Percentiles rank a stretch among this genome's conserved stretches.
These are phyloP conservation scores for Danaus chrysippus DNA, from an alignment of 2,888 invertebrate genomes.

Conservation along the genomic window DNA sequence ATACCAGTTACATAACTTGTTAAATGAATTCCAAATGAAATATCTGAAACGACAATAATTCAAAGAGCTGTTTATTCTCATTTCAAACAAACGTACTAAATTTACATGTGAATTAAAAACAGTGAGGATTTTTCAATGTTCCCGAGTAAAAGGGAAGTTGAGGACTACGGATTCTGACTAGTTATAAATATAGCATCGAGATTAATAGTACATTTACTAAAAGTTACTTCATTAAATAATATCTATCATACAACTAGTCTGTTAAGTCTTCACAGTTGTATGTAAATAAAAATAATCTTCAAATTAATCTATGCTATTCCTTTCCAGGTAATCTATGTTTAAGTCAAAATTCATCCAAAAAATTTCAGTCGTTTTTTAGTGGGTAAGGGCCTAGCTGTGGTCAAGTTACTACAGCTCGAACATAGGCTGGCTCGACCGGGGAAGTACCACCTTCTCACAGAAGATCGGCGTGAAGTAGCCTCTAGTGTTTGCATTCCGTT, in stretches of 20 bases:
- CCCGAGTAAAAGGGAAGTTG: slow-evolving; percentile 35
- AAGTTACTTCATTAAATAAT: neutral
- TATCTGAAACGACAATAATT: slow-evolving; percentile 34
- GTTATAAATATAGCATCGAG: slow-evolving; percentile 18
- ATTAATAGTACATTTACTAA: slow-evolving; percentile 11
- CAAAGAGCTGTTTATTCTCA: slow-evolving; percentile 37
- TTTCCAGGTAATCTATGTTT: too few relatives aligned
- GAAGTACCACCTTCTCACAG: too few relatives aligned
- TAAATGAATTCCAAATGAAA: slow-evolving; percentile 2
- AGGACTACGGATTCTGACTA: slow-evolving; percentile 17
- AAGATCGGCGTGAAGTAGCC: too few relatives aligned
- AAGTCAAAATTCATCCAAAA: too few relatives aligned
- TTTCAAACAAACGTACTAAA: slow-evolving; percentile 49
- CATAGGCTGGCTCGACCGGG: too few relatives aligned
- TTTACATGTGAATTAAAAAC: slow-evolving; percentile 62
- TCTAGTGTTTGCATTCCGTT: too few relatives aligned
- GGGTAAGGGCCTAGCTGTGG: too few relatives aligned
- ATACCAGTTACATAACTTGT: neutral
- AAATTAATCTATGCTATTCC: too few relatives aligned
- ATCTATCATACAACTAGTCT: neutral
- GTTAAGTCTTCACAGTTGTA: too few relatives aligned
- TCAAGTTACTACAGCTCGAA: too few relatives aligned
- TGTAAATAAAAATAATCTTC: too few relatives aligned
- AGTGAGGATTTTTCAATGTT: slow-evolving; percentile 34
- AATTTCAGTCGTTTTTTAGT: too few relatives aligned